These are phyloP conservation scores for Aelia acuminata DNA, from an alignment of 2,888 invertebrate species.

Conservation along the genomic window DNA sequence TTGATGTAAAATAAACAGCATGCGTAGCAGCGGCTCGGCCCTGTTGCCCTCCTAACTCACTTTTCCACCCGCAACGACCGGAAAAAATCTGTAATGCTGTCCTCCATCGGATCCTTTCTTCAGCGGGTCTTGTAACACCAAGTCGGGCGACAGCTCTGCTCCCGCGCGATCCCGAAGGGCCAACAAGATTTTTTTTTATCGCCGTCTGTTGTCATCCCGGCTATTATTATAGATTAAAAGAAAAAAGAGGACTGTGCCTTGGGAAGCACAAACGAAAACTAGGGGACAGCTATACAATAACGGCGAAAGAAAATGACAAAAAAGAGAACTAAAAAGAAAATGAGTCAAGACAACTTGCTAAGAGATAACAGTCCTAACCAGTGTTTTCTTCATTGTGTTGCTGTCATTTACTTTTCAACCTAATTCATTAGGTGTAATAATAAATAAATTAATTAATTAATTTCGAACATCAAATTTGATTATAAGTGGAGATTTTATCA, in stretches of 20 bases:
- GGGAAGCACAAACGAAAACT: constrained; percentile 1
- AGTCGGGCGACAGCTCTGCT: not conserved
- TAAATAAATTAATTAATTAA: no score
- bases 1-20: not conserved
- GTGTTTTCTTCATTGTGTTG: no score
- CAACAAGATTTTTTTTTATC: not conserved
- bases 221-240: not conserved
- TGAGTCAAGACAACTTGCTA: not conserved
- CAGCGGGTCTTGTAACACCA: not conserved
- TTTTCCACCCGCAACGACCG: not conserved
- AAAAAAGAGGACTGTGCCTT: constrained; percentile 10
- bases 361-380: no score
- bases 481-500: no score
- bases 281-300: not conserved
- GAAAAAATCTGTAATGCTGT: constrained; percentile 22
- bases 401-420: no score
- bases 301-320: not conserved
- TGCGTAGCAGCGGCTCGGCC: not conserved
- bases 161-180: not conserved
- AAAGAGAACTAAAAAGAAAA: not conserved
- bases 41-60: constrained; percentile 29
- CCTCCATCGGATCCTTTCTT: constrained; percentile 30
- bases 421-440: no score
- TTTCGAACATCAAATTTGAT: no score
- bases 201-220: not conserved